These are phyloP conservation scores for Caerostris darwini DNA, from an alignment of 1,140 invertebrate genomes.

Conservation along the genomic window DNA sequence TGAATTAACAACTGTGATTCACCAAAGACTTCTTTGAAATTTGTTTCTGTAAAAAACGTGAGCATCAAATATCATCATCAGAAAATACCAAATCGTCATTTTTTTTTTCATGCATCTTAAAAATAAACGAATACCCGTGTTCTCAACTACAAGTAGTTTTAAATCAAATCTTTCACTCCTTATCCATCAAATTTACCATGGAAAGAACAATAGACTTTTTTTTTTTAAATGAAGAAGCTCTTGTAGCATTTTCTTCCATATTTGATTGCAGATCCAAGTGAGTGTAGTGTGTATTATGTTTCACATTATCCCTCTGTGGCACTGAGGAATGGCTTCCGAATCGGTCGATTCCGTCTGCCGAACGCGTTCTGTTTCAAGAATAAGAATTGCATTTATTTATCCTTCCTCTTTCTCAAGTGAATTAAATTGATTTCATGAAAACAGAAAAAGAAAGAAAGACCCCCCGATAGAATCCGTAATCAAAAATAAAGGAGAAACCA, in stretches of 20 bases:
- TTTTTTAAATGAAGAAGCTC: neutral
- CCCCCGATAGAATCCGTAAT: slow-evolving; percentile 40
- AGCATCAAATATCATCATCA: no score
- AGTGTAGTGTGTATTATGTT: slow-evolving; percentile 69
- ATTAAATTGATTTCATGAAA: slow-evolving; percentile 63
- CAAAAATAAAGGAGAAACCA: slow-evolving; percentile 44
- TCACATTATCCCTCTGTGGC: slow-evolving; percentile 72
- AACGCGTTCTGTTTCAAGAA: slow-evolving; percentile 19
- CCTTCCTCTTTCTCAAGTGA: slow-evolving; percentile 46
- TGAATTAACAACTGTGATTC: no score
- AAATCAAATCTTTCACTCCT: no score
- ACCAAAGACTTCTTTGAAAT: no score
- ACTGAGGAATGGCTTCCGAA: slow-evolving; percentile 47
- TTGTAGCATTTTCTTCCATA: neutral
- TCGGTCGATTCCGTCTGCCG: slow-evolving; percentile 5
- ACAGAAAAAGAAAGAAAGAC: neutral
- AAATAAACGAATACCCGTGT: no score
- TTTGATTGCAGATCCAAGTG: neutral
- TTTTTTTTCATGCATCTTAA: no score
- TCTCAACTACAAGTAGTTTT: no score
- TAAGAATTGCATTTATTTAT: slow-evolving; percentile 70
- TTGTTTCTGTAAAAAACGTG: no score
- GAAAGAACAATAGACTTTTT: neutral
- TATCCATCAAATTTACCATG: no score
- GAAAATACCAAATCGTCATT: no score